These are phyloP conservation scores for Drosophila sp. DNA, from an alignment of 1,140 invertebrate genomes.

Conservation along the genomic window DNA sequence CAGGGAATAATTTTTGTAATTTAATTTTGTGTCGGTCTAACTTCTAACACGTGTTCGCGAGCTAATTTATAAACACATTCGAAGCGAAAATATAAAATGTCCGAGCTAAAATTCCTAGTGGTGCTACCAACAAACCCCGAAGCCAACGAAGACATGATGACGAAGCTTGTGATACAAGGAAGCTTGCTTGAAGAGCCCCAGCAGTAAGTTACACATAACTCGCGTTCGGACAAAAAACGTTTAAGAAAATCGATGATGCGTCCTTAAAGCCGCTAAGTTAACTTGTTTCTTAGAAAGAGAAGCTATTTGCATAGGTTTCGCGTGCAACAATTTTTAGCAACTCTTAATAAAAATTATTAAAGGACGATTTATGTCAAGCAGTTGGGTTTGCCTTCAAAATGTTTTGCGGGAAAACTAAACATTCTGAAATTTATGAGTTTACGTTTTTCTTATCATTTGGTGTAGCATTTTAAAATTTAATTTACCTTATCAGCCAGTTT, in stretches of 20 bases:
- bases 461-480: background rate
- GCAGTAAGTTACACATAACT: conserved; percentile 59
- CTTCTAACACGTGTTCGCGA: conserved; percentile 5
- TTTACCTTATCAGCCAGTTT: background rate
- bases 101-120: conserved; percentile 51
- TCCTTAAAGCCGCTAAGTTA: conserved; percentile 13
- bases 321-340: conserved; percentile 43
- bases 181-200: conserved; percentile 40
- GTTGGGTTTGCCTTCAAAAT: background rate
- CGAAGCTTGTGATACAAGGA: conserved; percentile 44
- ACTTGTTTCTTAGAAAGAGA: conserved; percentile 5
- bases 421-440: background rate
- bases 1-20: background rate
- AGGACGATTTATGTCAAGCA: conserved; percentile 25
- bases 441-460: background rate
- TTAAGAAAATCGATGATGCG: conserved; percentile 56
- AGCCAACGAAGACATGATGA: conserved; percentile 29
- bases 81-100: conserved; percentile 48
- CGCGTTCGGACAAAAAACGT: background rate
- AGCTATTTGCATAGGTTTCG: conserved; percentile 11
- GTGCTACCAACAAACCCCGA: conserved; percentile 54
- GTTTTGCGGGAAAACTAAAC: conserved; percentile 3
- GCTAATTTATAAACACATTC: background rate
- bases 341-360: too few relatives aligned
- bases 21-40: conserved; percentile 8